Percentiles rank a stretch among this genome's conserved stretches.
Evolutionary conservation across 2,888 invertebrate genomes (phyloP).

Genomic region (Cremastinae sp.): DNA sequence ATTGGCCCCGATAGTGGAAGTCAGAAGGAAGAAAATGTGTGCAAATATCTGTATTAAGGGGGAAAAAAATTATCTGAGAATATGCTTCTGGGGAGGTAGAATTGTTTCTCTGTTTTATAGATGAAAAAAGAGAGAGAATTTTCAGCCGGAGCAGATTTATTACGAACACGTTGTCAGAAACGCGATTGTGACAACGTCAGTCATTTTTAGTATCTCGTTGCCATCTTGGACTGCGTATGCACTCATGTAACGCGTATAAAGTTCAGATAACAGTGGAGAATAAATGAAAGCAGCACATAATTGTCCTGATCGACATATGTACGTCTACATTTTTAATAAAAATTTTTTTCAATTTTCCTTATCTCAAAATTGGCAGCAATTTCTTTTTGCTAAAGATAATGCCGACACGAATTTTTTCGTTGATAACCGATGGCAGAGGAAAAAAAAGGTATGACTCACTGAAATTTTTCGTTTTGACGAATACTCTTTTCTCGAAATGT

Average conservation of each 20-base stretch:
- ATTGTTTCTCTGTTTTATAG: background rate
- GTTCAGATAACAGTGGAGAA: slow-evolving; percentile 48
- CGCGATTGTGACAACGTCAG: slow-evolving; percentile 33
- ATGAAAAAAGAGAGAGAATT: slow-evolving; percentile 17
- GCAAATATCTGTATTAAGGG: no score
- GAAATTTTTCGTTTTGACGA: slow-evolving; percentile 11
- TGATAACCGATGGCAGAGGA: no score
- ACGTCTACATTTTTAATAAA: background rate
- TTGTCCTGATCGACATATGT: background rate
- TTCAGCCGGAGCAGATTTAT: slow-evolving; percentile 36
- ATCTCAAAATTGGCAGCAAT: no score
- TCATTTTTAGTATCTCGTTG: slow-evolving; percentile 51
- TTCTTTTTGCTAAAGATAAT: no score
- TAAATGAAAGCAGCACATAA: slow-evolving; percentile 42
- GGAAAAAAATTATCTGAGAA: slow-evolving; percentile 6
- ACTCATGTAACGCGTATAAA: slow-evolving; percentile 22
- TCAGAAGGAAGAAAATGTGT: no score
- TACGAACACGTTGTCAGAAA: slow-evolving; percentile 38
- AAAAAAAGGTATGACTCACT: no score
- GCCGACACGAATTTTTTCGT: no score
- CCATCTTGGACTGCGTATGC: slow-evolving; percentile 18
- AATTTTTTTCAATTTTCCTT: no score
- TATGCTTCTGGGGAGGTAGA: background rate
- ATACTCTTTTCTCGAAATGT: slow-evolving; percentile 11
- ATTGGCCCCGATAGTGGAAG: no score